These are phyloP conservation scores for Bombyx mandarina DNA, from an alignment of 1,140 invertebrate genomes.

Conservation along the genomic window DNA sequence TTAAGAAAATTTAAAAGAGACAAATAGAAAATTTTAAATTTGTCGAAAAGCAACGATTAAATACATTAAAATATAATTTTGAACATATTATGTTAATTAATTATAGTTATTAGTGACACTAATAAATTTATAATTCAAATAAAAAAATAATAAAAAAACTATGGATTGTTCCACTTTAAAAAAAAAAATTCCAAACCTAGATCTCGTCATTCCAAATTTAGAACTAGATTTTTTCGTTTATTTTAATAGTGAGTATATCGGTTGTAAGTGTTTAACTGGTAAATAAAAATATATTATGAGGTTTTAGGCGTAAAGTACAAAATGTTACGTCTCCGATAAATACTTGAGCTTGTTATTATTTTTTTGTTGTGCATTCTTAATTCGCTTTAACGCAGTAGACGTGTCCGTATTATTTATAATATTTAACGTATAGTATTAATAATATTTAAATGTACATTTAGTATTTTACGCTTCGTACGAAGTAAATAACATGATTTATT, in stretches of 20 bases:
- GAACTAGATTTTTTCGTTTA: neutral
- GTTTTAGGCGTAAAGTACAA: constrained; percentile 33
- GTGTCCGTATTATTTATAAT: constrained; percentile 1
- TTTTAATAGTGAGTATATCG: neutral
- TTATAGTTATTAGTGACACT: neutral
- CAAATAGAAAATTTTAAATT: too few species aligned
- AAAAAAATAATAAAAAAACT: neutral
- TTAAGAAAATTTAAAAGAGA: too few species aligned
- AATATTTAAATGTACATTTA: constrained; percentile 9
- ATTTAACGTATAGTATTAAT: neutral
- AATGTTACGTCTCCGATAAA: constrained; percentile 10
- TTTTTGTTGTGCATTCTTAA: constrained; percentile 25
- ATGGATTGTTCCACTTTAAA: too few species aligned
- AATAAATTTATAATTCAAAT: neutral
- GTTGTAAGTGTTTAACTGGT: neutral
- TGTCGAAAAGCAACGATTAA: too few species aligned
- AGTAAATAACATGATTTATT: neutral
- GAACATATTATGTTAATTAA: too few species aligned
- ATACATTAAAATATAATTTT: too few species aligned
- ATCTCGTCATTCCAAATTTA: neutral
- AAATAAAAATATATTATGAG: neutral
- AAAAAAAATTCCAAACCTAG: too few species aligned
- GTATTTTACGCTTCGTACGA: constrained; percentile 14
- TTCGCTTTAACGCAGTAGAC: constrained; percentile 21
- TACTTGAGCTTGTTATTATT: constrained; percentile 16